Base-by-base conservation (phyloP, 2,888 invertebrate genomes). In the Tanytarsus gracilentus region DNA sequence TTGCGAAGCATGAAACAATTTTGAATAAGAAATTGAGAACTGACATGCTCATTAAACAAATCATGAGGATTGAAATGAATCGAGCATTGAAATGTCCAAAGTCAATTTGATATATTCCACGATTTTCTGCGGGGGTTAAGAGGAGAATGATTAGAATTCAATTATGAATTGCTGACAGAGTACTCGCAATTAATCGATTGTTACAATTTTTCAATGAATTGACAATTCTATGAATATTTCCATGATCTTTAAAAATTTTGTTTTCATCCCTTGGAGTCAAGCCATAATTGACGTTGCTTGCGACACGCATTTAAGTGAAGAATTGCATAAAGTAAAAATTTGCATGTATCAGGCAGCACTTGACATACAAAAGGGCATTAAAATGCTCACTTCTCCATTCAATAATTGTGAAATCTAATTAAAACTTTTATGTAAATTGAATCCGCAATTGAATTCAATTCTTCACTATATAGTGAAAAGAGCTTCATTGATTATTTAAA, bases 91-190 rank as follows among this genome's bases (percentile, higher is more conserved):
- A 44, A 18, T 44, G 44, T 44, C 44, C 23, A 23, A 5, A 23
- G 23, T 18, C 23, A 44, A 44, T n/a, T n/a, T n/a, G n/a, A n/a
- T 36, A 14, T 36, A n/a, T n/a, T n/a, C n/a, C n/a, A n/a, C n/a
- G n/a, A n/a, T n/a, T n/a, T n/a, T n/a, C n/a, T n/a, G n/a, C n/a
- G n/a, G n/a, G n/a, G n/a, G n/a, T n/a, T n/a, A n/a, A n/a, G n/a
- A n/a, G n/a, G 36, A 36, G 16, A 36, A 36, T n/a, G 36, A 36
- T 18, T 44, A 44, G 44, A 44, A 44, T 44, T 18, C 44, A 44
- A 44, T 44, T 44, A 44, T 44, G 44, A 44, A 44, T n/a, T 44
- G 21, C 21, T 21, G 36, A 36, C 21, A 44, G 16, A 36, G n/a
- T n/a, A n/a, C n/a, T n/a, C n/a, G n/a, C n/a, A n/a, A n/a, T n/a